Evolutionary conservation across 2,113 vertebrate species (phyloP), one percentile per base, ranked within the genome.

Genomic region (Mustela nigripes): DNA sequence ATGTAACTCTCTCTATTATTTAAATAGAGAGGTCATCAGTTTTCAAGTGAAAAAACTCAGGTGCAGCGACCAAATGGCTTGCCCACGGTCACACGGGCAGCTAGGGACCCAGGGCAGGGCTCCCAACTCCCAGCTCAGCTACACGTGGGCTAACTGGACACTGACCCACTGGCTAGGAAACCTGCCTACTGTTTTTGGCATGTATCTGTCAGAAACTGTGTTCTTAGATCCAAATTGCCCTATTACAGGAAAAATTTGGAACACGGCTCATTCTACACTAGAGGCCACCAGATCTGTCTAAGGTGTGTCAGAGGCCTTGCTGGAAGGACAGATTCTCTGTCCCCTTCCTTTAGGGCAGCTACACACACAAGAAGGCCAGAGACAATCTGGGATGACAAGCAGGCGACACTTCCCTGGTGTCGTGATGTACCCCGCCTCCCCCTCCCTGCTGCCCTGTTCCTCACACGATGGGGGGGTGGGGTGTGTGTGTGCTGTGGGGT

Each of bases 11-110:
- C 60, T 56, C 0, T 65, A 69, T 62, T 42, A 80, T n/a, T 84
- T 65, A 63, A 28, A 56, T 2, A 73, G 56, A 42, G 63, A 80
- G 83, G 56, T 39, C 8, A 39, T 79, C 73, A 3, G 71, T 79
- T 63, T 93, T 86, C 21, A n/a, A 71, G 92, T 78, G 45, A 42
- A 24, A 67, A 80, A 94, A 94, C 82, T 31, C n/a, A 82, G 80
- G 24, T 24, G 58, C 86, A 82, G 60, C 9, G 45, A 87, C 50
- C 50, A 45, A 80, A 83, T 16, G 74, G 63, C 42, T 86, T 56
- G 31, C 5, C 79, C 60, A 8, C 5, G 28, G 79, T 82, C 95
- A 92, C 67, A 42, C 1, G 76, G 83, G 91, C 21, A 79, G 76
- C 58, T 71, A 36, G 84, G 28, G 36, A 87, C 45, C 21, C 24